Percentiles rank a stretch among this genome's conserved stretches.
phyloP scores from a whole-genome alignment of 2,113 vertebrate species.

The Dendrocopos noguchii region DNA sequence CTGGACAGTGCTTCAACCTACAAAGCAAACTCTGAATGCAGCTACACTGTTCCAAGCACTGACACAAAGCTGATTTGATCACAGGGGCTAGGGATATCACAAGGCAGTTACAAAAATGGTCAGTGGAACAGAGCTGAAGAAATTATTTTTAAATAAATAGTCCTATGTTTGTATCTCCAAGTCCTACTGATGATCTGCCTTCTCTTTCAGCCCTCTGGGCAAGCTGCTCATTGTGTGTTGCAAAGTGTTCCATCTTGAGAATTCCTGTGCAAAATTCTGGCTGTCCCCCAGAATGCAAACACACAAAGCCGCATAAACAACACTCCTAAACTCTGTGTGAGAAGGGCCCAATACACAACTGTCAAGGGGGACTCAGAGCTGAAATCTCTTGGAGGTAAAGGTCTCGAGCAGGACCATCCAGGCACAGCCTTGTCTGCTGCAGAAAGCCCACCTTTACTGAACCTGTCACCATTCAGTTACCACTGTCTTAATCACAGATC shows the following conservation, averaged over 20 bases:
- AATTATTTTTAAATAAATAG: not conserved
- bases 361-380: not conserved
- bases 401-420: not conserved
- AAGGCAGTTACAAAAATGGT: not conserved
- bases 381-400: not conserved
- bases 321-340: not conserved
- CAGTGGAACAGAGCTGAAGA: not conserved
- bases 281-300: conserved; percentile 7
- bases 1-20: not conserved
- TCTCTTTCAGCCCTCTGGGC: conserved; percentile 18
- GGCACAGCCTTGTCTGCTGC: not conserved
- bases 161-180: not conserved
- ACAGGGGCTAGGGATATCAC: not conserved
- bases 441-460: not conserved
- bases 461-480: not conserved
- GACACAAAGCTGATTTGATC: not conserved
- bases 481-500: not conserved
- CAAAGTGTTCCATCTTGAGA: conserved; percentile 17
- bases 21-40: not conserved
- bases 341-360: not conserved
- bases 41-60: not conserved
- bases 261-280: conserved; percentile 28
- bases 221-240: not conserved
- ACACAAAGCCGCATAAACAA: conserved; percentile 3
- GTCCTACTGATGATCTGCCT: not conserved